phyloP scores from a whole-genome alignment of 2,797 vertebrate species.

The Triplophysa bombifrons region DNA sequence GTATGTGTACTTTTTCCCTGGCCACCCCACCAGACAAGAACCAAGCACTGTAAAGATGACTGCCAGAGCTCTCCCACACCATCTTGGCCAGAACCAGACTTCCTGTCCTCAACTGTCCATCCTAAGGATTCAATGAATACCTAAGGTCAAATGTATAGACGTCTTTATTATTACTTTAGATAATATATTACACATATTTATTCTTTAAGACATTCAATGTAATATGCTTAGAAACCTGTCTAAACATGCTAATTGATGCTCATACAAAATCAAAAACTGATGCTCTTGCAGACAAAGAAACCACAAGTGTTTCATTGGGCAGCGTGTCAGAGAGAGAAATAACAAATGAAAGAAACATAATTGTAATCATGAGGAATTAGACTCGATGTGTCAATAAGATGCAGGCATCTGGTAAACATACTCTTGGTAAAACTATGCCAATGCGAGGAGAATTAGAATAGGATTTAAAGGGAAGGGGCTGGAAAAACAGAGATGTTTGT shows the following conservation, averaged over 20 bases:
- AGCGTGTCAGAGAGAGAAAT: background rate
- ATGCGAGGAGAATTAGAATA: slow-evolving; percentile 2
- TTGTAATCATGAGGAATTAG: background rate
- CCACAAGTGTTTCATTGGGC: background rate
- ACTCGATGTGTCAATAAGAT: background rate
- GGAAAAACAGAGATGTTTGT: slow-evolving; percentile 77
- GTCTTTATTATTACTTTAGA: too few species aligned
- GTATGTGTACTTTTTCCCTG: slow-evolving; percentile 24
- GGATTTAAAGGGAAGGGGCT: slow-evolving; percentile 51
- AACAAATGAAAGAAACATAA: slow-evolving; percentile 36
- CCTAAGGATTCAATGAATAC: background rate
- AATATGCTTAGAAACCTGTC: background rate
- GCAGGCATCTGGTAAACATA: background rate
- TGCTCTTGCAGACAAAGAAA: background rate
- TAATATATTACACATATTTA: background rate
- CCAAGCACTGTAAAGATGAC: slow-evolving; percentile 24
- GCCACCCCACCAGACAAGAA: slow-evolving; percentile 31
- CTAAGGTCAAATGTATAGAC: background rate
- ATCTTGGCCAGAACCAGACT: slow-evolving; percentile 5
- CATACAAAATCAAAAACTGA: background rate
- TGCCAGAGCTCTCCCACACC: slow-evolving; percentile 42
- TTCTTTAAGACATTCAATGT: background rate
- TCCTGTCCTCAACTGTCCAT: slow-evolving; percentile 21
- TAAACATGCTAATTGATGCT: background rate
- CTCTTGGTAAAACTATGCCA: background rate